Evolutionary conservation across 2,797 vertebrate species (phyloP).

Genomic region (Enteromius mattozi): DNA sequence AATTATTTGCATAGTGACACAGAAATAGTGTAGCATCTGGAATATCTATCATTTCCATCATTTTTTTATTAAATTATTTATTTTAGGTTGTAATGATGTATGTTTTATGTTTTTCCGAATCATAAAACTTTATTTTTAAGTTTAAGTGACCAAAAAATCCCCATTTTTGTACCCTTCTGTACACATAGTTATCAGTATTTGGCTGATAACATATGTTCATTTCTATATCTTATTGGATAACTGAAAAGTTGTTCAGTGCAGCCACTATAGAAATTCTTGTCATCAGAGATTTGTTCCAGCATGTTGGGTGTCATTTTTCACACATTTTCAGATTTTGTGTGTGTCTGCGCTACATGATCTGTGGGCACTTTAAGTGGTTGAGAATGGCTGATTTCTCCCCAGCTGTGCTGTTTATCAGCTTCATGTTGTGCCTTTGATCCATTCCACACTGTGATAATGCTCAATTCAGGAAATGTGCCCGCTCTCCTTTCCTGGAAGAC

Average conservation of each 20-base stretch:
- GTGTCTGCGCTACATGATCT: constrained; percentile 3
- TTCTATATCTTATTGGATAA: neutral
- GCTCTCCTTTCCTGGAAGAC: constrained; percentile 36
- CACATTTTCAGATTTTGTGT: neutral
- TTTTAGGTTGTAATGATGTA: neutral
- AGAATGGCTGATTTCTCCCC: constrained; percentile 33
- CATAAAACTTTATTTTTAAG: neutral
- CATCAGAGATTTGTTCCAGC: neutral
- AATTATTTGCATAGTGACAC: neutral
- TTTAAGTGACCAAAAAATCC: neutral
- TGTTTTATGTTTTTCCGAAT: neutral
- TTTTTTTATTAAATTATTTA: neutral
- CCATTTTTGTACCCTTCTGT: neutral
- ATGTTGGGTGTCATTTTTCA: constrained; percentile 11
- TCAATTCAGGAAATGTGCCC: constrained; percentile 37
- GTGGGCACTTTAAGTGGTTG: constrained; percentile 12
- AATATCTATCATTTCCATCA: neutral
- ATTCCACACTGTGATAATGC: constrained; percentile 30
- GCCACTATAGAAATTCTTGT: neutral
- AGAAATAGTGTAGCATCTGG: neutral
- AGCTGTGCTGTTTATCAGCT: constrained; percentile 30
- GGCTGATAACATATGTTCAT: neutral
- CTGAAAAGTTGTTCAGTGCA: neutral
- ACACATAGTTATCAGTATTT: neutral
- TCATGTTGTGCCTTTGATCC: constrained; percentile 33